These are phyloP conservation scores for Florisuga fusca DNA, from an alignment of 2,797 vertebrate species.

Conservation along the genomic window DNA sequence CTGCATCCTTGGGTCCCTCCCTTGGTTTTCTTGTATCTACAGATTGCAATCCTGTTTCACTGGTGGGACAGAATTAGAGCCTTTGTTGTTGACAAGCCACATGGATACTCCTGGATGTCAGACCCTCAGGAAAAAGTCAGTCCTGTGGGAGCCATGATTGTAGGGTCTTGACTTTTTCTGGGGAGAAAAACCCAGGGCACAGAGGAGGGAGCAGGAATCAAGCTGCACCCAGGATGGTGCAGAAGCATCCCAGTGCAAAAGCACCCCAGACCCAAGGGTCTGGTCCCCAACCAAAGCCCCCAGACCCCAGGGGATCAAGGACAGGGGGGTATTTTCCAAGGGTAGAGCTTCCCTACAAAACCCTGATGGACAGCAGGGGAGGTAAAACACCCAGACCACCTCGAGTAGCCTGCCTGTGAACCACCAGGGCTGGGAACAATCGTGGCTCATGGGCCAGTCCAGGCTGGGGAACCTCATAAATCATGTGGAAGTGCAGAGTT, in stretches of 20 bases:
- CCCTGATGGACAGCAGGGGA: not conserved
- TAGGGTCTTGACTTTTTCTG: not conserved
- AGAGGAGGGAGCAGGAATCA: not conserved
- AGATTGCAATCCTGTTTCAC: not conserved
- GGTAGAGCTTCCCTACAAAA: not conserved
- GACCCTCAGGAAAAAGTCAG: not conserved
- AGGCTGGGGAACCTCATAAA: slow-evolving; percentile 46
- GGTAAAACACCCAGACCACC: not conserved
- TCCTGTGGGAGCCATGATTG: accelerated
- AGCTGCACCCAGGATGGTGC: not conserved
- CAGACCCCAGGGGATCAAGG: accelerated
- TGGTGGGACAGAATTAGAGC: not conserved
- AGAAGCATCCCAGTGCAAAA: not conserved
- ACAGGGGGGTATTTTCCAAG: not conserved
- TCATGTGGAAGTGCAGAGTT: slow-evolving; percentile 54
- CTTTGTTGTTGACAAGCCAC: not conserved
- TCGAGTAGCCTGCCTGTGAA: not conserved
- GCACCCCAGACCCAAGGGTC: not conserved
- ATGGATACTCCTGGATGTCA: not conserved
- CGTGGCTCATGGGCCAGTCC: not conserved
- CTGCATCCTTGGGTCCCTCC: not conserved
- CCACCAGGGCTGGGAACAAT: not conserved
- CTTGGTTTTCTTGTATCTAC: not conserved
- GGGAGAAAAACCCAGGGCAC: not conserved
- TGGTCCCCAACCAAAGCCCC: not conserved